These are phyloP conservation scores for Vandiemenella viatica DNA, from an alignment of 2,888 invertebrate species.

Conservation along the genomic window DNA sequence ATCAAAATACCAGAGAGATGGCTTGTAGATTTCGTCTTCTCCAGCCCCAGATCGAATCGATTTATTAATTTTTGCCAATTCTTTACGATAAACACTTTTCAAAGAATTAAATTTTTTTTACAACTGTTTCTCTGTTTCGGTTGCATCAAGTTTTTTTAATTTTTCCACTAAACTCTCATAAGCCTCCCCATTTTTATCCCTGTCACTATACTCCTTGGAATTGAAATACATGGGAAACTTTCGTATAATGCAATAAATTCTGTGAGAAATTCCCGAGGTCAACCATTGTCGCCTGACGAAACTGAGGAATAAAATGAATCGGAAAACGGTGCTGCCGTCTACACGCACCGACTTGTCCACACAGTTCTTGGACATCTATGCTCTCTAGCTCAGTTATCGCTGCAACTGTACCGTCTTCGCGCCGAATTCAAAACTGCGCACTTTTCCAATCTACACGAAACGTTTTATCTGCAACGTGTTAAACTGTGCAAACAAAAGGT, in stretches of 20 bases:
- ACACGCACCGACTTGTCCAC: no score
- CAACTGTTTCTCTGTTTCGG: constrained; percentile 3
- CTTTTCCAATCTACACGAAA: no score
- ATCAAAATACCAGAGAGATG: constrained; percentile 14
- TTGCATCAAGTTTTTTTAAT: constrained; percentile 7
- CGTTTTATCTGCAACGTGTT: no score
- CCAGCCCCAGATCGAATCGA: constrained; percentile 15
- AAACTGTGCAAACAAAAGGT: no score
- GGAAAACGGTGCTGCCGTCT: no score
- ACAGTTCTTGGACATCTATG: no score
- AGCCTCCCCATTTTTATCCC: constrained; percentile 6
- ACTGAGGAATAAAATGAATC: no score
- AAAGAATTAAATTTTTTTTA: constrained; percentile 10
- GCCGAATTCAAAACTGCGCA: no score
- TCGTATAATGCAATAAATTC: background rate
- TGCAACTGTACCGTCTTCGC: no score
- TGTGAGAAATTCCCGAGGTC: no score
- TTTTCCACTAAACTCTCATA: constrained; percentile 7
- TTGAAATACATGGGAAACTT: background rate
- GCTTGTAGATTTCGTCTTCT: constrained; percentile 14
- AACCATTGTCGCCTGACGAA: no score
- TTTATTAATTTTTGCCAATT: constrained; percentile 12
- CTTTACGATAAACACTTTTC: constrained; percentile 8
- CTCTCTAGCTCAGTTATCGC: no score
- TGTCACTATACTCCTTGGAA: background rate